Conservation (phyloP, 2,797 vertebrate species). For the Novumbra hubbsi region DNA sequence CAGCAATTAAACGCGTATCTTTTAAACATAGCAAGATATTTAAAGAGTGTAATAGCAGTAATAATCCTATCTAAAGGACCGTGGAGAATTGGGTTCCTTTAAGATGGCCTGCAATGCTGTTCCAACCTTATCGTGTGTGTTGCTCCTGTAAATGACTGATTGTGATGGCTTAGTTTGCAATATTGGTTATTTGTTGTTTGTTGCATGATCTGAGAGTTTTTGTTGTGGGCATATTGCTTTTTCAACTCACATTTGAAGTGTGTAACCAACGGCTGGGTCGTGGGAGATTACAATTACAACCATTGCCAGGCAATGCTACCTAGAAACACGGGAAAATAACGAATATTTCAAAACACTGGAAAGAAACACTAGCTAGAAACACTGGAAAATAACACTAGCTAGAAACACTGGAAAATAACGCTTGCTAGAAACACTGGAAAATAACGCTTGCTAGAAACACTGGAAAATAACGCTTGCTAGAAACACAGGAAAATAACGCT, state of each 20-base stretch:
- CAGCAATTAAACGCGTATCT: slow-evolving; percentile 51
- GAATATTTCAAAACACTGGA: too few species aligned
- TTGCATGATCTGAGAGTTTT: neutral
- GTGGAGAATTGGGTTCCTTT: slow-evolving; percentile 20
- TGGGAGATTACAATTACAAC: too few species aligned
- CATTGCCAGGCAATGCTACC: too few species aligned
- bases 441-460: too few species aligned
- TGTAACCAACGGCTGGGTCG: neutral
- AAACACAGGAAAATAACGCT: too few species aligned
- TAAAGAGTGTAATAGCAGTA: slow-evolving; percentile 1
- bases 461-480: too few species aligned
- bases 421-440: too few species aligned
- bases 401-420: too few species aligned
- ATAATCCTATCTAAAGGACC: slow-evolving; percentile 39
- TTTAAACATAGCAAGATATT: slow-evolving; percentile 33
- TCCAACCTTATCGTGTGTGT: slow-evolving; percentile 1
- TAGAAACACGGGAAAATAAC: too few species aligned
- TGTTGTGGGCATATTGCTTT: neutral
- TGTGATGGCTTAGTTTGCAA: neutral
- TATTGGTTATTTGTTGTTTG: neutral
- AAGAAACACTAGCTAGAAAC: too few species aligned
- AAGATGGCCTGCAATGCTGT: slow-evolving; percentile 28
- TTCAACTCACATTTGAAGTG: neutral
- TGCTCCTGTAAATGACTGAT: slow-evolving; percentile 2
- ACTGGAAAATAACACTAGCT: too few species aligned